phyloP scores from a whole-genome alignment of 2,113 vertebrate species.

The Hemiprocne comata region DNA sequence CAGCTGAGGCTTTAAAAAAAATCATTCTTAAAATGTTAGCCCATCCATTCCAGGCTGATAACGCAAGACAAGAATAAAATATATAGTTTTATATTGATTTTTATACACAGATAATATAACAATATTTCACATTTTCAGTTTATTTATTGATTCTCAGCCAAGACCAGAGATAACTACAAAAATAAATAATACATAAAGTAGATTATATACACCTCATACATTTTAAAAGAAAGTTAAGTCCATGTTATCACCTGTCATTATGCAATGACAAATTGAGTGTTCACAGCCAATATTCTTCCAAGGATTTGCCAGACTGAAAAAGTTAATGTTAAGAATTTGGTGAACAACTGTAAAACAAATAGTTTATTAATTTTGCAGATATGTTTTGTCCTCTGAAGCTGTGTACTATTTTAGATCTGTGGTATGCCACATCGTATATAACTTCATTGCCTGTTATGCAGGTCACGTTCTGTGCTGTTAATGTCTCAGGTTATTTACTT shows the following conservation, averaged over 20 bases:
- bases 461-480: background rate
- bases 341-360: background rate
- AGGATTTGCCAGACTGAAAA: background rate
- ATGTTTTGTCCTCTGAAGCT: background rate
- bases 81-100: constrained; percentile 36
- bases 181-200: constrained; percentile 54
- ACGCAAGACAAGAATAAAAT: background rate
- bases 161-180: background rate
- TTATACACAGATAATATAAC: constrained; percentile 25
- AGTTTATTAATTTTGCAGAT: background rate
- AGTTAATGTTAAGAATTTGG: background rate
- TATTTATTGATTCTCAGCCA: constrained; percentile 30
- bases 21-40: background rate
- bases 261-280: background rate
- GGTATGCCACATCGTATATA: background rate
- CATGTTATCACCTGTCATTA: background rate
- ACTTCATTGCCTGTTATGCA: background rate
- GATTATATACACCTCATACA: constrained; percentile 21
- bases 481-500: background rate
- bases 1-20: background rate
- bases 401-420: background rate
- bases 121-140: constrained; percentile 41
- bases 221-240: constrained; percentile 15
- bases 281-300: background rate
- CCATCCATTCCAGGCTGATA: background rate